A percentile compares a stretch with the other conserved stretches of the same genome.
Conservation (phyloP, 2,113 vertebrate genomes). For the Oncorhynchus clarkii region DNA sequence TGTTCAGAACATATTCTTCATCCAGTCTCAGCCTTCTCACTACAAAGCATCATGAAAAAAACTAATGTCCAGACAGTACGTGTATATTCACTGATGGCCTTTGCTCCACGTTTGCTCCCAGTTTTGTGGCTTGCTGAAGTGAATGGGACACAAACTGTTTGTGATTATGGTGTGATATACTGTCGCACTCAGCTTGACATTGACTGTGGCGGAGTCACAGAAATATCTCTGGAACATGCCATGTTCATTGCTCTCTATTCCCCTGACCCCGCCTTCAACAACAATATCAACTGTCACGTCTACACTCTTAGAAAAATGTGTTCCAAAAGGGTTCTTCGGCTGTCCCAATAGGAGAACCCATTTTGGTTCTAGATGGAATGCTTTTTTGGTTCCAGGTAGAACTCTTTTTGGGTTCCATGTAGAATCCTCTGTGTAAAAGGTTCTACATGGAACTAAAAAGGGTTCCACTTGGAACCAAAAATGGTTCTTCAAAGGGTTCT, state of each 20-base stretch:
- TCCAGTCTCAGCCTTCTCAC: not conserved
- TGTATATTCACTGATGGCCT: not conserved
- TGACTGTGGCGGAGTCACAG: not conserved
- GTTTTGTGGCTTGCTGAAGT: not conserved
- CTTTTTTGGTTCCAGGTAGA: no score
- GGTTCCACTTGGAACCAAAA: no score
- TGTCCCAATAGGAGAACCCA: no score
- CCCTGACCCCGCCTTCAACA: constrained; percentile 9
- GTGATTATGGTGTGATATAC: not conserved
- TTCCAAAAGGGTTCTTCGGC: no score
- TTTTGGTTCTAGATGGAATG: no score
- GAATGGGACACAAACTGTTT: not conserved
- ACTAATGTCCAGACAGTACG: not conserved
- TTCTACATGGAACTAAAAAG: no score
- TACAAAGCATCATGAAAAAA: constrained; percentile 1
- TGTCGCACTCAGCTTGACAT: not conserved
- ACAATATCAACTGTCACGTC: not conserved
- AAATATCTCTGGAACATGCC: not conserved
- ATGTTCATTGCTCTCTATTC: not conserved
- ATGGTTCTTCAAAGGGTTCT: not conserved
- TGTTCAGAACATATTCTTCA: constrained; percentile 24
- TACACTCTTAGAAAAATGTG: constrained; percentile 13
- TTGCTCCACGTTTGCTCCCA: not conserved
- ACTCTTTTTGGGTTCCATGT: no score
- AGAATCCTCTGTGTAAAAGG: no score